Base-by-base conservation (phyloP, 2,888 invertebrate genomes). In the Eucera pruinosa region DNA sequence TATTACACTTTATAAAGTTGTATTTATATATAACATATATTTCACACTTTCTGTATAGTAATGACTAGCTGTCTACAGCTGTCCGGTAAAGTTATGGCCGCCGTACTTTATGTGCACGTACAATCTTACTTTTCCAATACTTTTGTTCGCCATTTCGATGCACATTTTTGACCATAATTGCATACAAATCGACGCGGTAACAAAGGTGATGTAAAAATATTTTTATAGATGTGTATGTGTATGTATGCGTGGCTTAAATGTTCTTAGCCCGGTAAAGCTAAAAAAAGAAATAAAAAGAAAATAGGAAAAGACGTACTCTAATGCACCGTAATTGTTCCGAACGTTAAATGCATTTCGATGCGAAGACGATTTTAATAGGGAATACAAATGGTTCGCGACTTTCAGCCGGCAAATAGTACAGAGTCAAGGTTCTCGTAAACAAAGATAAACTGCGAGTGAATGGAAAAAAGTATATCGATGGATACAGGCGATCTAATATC, bases 41-140 rank as follows among this genome's bases (percentile, higher is more conserved):
- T 69, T 57, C 48, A 41, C 55, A 45, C 18, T 71, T 69, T 62
- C 58, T 23, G 36, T 72, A 69, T 58, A 55, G 27, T 50, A 71
- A 39, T 67, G 74, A 83, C 68, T 81, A 79, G 70, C 74, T 74
- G 67, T 70, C 50, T 77, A 65, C 61, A 83, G 73, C 78, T 83
- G 78, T 77, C 69, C n/a, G n/a, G 48, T 39, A 45, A 36, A 33
- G 0, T 62, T 81, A 78, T 66, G 69, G 66, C 69, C 76, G 33
- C 55, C 36, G 47, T 20, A 36, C 11, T 68, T n/a, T 23, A 20
- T 39, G 41, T 30, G 13, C 61, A 13, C 18, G n/a, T 39, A n/a
- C 18, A 15, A 57, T 33, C 13, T 9, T n/a, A n/a, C n/a, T n/a
- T n/a, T n/a, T n/a, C n/a, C n/a, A n/a, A 6, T 23, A 15, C 20